Conservation (phyloP, 1,140 invertebrate species). For the Drosophila tropicalis region DNA sequence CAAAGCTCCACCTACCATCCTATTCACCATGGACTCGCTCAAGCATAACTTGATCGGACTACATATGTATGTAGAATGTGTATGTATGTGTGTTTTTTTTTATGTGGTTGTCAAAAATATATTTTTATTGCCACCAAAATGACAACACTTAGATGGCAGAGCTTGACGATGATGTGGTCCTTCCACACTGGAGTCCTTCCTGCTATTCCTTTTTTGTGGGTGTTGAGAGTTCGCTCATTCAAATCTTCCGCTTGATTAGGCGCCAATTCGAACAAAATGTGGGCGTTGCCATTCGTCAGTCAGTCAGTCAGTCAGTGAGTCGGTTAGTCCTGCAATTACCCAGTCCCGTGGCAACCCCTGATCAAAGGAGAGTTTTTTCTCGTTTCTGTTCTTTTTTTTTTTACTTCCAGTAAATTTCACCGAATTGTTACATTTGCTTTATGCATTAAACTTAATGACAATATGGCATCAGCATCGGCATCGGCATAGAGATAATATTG, state of each 20-base stretch:
- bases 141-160: slow-evolving; percentile 68
- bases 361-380: background rate
- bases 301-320: background rate
- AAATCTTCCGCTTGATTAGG: slow-evolving; percentile 83
- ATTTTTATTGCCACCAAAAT: slow-evolving; percentile 81
- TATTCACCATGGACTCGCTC: slow-evolving; percentile 26
- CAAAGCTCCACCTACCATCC: slow-evolving; percentile 22
- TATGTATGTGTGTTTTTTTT: slow-evolving; percentile 30
- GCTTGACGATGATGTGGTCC: too few species aligned
- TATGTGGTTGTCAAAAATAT: slow-evolving; percentile 79
- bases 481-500: slow-evolving; percentile 33
- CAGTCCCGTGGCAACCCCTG: background rate
- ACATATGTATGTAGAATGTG: background rate
- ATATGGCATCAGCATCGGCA: slow-evolving; percentile 54
- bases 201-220: slow-evolving; percentile 34
- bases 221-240: slow-evolving; percentile 71
- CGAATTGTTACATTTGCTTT: slow-evolving; percentile 77
- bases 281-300: slow-evolving; percentile 56
- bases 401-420: slow-evolving; percentile 79
- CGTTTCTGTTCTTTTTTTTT: background rate
- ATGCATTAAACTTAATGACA: slow-evolving; percentile 72
- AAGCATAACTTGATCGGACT: slow-evolving; percentile 64
- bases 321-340: background rate
- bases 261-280: slow-evolving; percentile 76
- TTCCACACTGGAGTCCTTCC: background rate